Conservation (phyloP, 2,113 vertebrate genomes). For the Felis chaus region DNA sequence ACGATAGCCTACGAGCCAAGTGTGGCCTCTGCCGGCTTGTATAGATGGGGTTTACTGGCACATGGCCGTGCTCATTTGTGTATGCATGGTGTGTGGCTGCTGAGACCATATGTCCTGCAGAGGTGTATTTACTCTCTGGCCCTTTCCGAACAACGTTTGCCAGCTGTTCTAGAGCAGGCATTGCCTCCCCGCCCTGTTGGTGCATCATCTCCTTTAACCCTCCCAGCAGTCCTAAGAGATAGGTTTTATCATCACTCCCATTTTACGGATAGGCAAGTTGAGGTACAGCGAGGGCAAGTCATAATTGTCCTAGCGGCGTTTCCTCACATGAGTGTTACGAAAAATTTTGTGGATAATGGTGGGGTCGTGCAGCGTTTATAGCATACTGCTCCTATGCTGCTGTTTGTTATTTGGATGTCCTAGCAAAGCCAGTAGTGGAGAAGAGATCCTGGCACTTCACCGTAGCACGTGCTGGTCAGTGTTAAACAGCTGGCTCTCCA, state of each 20-base stretch:
- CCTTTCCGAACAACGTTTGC: not conserved
- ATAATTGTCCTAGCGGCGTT: not conserved
- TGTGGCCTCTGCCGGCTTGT: not conserved
- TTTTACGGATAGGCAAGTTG: not conserved
- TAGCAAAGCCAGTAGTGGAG: not conserved
- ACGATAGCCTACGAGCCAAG: not conserved
- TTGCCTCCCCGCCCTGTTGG: not conserved
- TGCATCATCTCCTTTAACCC: not conserved
- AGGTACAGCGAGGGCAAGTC: not conserved
- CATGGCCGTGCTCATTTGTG: rapidly evolving
- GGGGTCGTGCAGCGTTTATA: rapidly evolving
- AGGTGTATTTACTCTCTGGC: not conserved
- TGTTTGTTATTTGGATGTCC: not conserved
- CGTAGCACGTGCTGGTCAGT: not conserved
- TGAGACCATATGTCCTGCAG: rapidly evolving
- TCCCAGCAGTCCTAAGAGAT: not conserved
- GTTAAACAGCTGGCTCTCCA: not conserved
- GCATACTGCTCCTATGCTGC: rapidly evolving
- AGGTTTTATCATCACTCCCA: not conserved
- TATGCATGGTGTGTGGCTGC: rapidly evolving
- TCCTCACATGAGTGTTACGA: not conserved
- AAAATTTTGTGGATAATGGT: rapidly evolving
- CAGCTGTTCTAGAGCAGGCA: not conserved
- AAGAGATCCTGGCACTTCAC: not conserved
- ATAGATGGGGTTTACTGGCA: not conserved